Evolutionary conservation across 2,888 invertebrate species (phyloP).

Genomic region (Drosophila prostipennis): DNA sequence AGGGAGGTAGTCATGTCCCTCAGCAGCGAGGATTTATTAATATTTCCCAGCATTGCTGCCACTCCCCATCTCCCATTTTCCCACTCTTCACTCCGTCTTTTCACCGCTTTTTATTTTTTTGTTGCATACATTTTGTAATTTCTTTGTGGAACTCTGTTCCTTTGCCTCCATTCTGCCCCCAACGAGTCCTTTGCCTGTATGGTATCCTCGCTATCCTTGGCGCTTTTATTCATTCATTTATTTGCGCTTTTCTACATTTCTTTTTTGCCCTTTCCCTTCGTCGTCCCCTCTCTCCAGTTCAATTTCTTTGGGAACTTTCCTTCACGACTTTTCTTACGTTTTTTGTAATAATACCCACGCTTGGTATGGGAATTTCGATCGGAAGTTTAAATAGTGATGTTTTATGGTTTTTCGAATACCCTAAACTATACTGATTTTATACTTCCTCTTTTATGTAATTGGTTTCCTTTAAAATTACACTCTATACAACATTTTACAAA

Average conservation of each 20-base stretch:
- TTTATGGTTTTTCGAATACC: slow-evolving; percentile 1
- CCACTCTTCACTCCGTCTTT: slow-evolving; percentile 10
- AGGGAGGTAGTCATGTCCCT: slow-evolving; percentile 46
- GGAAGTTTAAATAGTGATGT: slow-evolving; percentile 1
- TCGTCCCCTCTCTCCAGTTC: slow-evolving; percentile 31
- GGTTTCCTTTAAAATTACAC: neutral
- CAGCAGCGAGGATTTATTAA: slow-evolving; percentile 74
- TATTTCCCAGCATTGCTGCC: slow-evolving; percentile 55
- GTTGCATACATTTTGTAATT: slow-evolving; percentile 60
- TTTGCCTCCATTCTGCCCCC: slow-evolving; percentile 7
- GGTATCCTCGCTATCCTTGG: slow-evolving; percentile 23
- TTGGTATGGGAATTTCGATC: slow-evolving; percentile 36
- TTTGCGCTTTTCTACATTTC: slow-evolving; percentile 78
- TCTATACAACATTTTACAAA: neutral
- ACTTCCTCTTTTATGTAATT: neutral
- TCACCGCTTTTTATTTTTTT: slow-evolving; percentile 46
- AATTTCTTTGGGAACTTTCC: slow-evolving; percentile 33
- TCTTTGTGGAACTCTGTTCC: slow-evolving; percentile 52
- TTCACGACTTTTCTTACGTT: slow-evolving; percentile 37
- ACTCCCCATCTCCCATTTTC: slow-evolving; percentile 4
- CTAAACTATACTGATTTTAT: neutral
- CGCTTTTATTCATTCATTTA: slow-evolving; percentile 80
- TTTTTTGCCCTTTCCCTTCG: slow-evolving; percentile 18
- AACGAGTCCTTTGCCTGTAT: slow-evolving; percentile 9
- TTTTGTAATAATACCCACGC: slow-evolving; percentile 42